Base-by-base conservation (phyloP, 2,113 vertebrate species). In the Poeciliopsis prolifica region DNA sequence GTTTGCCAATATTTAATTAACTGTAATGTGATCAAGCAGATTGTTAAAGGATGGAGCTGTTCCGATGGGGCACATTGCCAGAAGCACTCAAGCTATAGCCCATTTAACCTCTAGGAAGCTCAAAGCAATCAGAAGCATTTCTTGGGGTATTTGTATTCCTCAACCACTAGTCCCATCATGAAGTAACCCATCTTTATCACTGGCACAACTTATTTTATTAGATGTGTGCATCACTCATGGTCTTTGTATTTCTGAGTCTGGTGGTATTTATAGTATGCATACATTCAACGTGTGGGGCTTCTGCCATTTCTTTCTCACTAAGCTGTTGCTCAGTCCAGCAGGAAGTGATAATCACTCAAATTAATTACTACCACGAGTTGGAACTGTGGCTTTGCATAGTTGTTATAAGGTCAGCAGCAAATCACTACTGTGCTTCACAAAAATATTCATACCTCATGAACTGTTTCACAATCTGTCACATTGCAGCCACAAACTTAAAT, bases 1-100 rank as follows among this genome's bases (percentile, higher is more conserved):
- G 87, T 85, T 89, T 90, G 86, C 90, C 86, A 78, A 91, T 90
- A 93, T 93, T 90, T 92, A 92, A 91, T 88, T 89, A 93, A 91
- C 86, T 89, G 81, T 90, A 87, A 91, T 86, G 87, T 80, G 86
- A 93, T 93, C 88, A 89, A 91, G 89, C 88, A 90, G 78, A 68
- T 80, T 42, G 80, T 86, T 89, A 85, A 88, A 86, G 80, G 85
- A 86, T 85, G 87, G 86, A 78, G 84, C 73, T 42, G 82, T 83
- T 90, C 79, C 35, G 64, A 31, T 42, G 83, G 69, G 89, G 75
- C 75, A 24, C 72, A 63, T 29, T 70, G 85, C 84, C 84, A 86
- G 79, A 35, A 24, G 29, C 72, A 42, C 70, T 86, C 70, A 48
- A 83, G 82, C 84, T 86, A 84, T 73, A 83, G 79, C 80, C 88